Evolutionary conservation across 1,140 invertebrate species (phyloP).

Genomic region (Drosophila takahashii): DNA sequence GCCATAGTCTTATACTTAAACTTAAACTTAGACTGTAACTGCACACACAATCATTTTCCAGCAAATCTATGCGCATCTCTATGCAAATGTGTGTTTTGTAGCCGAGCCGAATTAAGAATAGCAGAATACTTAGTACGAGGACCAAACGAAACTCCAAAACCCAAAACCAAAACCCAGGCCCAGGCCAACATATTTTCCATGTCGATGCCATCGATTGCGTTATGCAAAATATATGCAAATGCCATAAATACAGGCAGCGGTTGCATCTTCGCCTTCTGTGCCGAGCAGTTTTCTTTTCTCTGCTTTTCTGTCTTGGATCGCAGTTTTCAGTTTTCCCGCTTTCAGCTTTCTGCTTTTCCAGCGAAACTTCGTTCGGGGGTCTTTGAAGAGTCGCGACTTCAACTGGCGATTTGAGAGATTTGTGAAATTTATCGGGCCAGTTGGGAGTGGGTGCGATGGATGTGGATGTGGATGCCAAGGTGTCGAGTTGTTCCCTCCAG

Average conservation of each 20-base stretch:
- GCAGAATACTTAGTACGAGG: constrained; percentile 47
- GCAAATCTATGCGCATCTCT: constrained; percentile 79
- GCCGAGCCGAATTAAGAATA: constrained; percentile 69
- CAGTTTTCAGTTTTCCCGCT: constrained; percentile 22
- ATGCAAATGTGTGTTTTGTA: constrained; percentile 74
- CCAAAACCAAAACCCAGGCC: background rate
- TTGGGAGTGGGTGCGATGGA: constrained; percentile 52
- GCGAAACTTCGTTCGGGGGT: constrained; percentile 33
- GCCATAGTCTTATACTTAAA: background rate
- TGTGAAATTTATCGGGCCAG: constrained; percentile 80
- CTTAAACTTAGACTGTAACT: constrained; percentile 4
- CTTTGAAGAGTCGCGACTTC: constrained; percentile 61
- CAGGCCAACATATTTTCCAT: constrained; percentile 80
- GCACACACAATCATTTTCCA: constrained; percentile 75
- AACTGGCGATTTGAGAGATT: constrained; percentile 72
- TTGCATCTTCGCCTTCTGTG: constrained; percentile 32
- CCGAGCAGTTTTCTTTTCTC: constrained; percentile 35
- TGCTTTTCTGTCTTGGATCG: background rate
- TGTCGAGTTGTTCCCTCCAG: constrained; percentile 22
- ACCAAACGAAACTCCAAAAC: constrained; percentile 1
- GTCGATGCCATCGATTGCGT: constrained; percentile 84
- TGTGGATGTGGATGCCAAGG: constrained; percentile 10
- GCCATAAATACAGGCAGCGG: constrained; percentile 76
- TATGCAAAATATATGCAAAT: constrained; percentile 84
- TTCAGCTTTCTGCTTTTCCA: constrained; percentile 40